Evolutionary conservation across 2,113 vertebrate genomes (phyloP).

Genomic region (Paraplagusia blochii): DNA sequence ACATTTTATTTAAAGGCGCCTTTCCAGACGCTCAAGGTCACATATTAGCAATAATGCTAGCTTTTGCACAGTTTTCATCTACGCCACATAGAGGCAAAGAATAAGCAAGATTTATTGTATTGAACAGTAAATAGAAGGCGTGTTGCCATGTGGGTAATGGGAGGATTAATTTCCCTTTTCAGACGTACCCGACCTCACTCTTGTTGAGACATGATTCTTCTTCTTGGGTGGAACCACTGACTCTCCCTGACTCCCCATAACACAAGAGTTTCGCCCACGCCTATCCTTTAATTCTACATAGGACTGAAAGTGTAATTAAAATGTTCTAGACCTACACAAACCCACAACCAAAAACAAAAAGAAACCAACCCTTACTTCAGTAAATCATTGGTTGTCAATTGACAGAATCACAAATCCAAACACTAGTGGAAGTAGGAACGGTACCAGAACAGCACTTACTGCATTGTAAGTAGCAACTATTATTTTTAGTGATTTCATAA

Average conservation of each 20-base stretch:
- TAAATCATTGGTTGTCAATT: neutral
- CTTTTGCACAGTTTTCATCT: too few species aligned
- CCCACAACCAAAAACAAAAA: neutral
- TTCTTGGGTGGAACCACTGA: slow-evolving; percentile 37
- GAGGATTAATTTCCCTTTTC: slow-evolving; percentile 8
- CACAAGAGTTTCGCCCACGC: slow-evolving; percentile 25
- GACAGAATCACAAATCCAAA: too few species aligned
- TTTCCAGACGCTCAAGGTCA: too few species aligned
- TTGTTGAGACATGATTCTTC: slow-evolving; percentile 43
- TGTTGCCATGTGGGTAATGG: neutral
- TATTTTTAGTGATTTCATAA: too few species aligned
- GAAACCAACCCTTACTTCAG: neutral
- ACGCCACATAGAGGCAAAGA: too few species aligned
- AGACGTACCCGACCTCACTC: slow-evolving; percentile 9
- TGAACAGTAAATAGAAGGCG: too few species aligned
- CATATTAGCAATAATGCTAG: too few species aligned
- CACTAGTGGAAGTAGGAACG: too few species aligned
- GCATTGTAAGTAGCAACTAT: too few species aligned
- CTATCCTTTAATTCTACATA: slow-evolving; percentile 20
- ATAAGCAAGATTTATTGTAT: too few species aligned
- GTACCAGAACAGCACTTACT: too few species aligned
- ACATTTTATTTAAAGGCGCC: too few species aligned
- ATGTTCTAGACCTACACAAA: slow-evolving; percentile 5
- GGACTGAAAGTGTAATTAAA: neutral
- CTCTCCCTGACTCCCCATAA: slow-evolving; percentile 3